These are phyloP conservation scores for Paracanthobrama guichenoti DNA, from an alignment of 2,113 vertebrate species.

Conservation along the genomic window DNA sequence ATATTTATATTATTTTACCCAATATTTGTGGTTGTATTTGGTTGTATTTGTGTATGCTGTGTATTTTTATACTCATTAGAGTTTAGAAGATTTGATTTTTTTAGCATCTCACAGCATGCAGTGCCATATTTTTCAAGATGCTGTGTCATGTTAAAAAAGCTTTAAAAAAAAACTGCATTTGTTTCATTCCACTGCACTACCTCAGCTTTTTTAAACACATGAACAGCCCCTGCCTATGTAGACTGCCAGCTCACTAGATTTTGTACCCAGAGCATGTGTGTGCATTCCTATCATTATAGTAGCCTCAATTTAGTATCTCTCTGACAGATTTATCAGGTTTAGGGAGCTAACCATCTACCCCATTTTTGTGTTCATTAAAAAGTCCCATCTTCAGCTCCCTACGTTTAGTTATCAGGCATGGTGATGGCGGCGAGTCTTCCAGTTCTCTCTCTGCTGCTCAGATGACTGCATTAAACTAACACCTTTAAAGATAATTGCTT, in stretches of 20 bases:
- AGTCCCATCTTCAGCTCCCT: slow-evolving; percentile 55
- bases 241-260: neutral
- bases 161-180: neutral
- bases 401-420: slow-evolving; percentile 66
- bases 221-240: neutral
- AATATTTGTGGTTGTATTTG: neutral
- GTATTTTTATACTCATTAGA: neutral
- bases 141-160: neutral
- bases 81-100: too few species aligned
- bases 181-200: neutral
- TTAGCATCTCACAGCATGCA: neutral
- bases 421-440: slow-evolving; percentile 16
- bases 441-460: slow-evolving; percentile 62
- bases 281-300: neutral
- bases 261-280: neutral
- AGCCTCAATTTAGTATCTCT: neutral
- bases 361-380: slow-evolving; percentile 64
- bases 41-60: neutral
- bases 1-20: neutral
- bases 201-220: neutral
- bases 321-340: slow-evolving; percentile 56
- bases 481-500: slow-evolving; percentile 78
- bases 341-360: slow-evolving; percentile 44
- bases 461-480: slow-evolving; percentile 72
- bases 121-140: neutral